Evolutionary conservation across 2,888 invertebrate genomes (phyloP).

Genomic region (Syritta pipiens): DNA sequence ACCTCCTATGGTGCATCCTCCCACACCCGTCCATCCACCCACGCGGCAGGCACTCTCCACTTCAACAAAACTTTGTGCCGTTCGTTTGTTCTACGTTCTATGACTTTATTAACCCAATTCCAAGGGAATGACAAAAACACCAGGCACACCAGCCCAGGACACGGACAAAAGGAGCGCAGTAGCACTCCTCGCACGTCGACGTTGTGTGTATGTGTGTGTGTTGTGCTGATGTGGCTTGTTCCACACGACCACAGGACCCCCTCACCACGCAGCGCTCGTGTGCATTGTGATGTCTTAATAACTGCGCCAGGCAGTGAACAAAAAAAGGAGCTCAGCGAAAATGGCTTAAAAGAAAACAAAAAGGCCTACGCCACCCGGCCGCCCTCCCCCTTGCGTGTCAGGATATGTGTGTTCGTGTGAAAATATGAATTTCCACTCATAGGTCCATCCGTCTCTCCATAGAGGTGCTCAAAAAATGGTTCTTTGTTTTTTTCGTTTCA

Average conservation of each 20-base stretch:
- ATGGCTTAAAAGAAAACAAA: constrained; percentile 25
- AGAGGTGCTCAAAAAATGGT: no score
- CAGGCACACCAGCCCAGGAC: constrained; percentile 10
- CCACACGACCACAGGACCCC: neutral
- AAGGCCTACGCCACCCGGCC: neutral
- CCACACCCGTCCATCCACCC: neutral
- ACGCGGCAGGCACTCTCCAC: neutral
- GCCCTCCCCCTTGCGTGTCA: no score
- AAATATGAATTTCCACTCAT: constrained; percentile 35
- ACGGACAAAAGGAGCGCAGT: constrained; percentile 34
- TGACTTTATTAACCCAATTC: constrained; percentile 67
- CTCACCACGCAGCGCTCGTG: constrained; percentile 13
- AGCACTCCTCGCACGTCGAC: constrained; percentile 9
- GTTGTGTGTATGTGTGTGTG: neutral
- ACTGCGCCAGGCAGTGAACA: constrained; percentile 34
- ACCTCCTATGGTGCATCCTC: constrained; percentile 37
- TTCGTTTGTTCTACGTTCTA: constrained; percentile 57
- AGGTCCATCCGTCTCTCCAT: neutral
- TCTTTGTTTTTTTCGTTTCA: no score
- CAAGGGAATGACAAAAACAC: constrained; percentile 59
- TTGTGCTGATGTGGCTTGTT: neutral
- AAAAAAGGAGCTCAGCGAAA: constrained; percentile 28
- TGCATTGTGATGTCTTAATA: constrained; percentile 64
- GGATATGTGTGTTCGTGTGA: neutral
- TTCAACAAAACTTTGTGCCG: constrained; percentile 16